These are phyloP conservation scores for Rhinopomastus cyanomelas DNA, from an alignment of 2,113 vertebrate genomes.

Conservation along the genomic window DNA sequence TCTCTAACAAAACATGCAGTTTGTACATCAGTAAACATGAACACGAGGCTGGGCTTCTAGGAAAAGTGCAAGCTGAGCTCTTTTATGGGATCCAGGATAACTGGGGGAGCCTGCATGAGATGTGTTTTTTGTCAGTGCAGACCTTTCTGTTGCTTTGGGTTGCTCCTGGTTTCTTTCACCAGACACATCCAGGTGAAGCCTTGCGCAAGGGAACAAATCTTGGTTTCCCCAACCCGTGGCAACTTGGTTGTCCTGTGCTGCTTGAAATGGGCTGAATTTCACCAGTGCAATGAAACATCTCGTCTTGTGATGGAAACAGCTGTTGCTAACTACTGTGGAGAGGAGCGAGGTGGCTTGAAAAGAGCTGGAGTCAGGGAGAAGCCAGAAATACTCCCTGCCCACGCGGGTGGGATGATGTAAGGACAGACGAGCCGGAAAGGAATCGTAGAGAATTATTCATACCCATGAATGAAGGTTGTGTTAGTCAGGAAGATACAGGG, in stretches of 20 bases:
- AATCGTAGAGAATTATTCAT: constrained; percentile 33
- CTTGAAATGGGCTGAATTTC: background rate
- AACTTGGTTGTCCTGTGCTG: background rate
- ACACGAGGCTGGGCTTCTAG: background rate
- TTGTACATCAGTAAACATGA: background rate
- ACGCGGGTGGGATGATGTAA: background rate
- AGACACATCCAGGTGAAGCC: background rate
- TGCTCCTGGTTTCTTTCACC: background rate
- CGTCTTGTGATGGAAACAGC: background rate
- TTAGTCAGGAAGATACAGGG: background rate
- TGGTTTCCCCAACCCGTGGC: background rate
- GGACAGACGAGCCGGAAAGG: background rate
- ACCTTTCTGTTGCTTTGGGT: background rate
- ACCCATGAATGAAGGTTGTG: background rate
- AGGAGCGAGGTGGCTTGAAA: constrained; percentile 9
- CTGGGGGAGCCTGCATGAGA: rapidly evolving
- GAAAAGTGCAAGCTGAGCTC: background rate
- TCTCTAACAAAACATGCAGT: background rate
- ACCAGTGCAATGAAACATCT: background rate
- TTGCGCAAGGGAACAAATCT: background rate
- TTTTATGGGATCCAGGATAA: background rate
- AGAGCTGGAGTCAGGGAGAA: background rate
- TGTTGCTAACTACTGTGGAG: background rate
- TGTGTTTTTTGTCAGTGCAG: rapidly evolving
- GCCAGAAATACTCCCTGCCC: constrained; percentile 11